Evolutionary conservation across 1,140 invertebrate species (phyloP).

Genomic region (Musca domestica): DNA sequence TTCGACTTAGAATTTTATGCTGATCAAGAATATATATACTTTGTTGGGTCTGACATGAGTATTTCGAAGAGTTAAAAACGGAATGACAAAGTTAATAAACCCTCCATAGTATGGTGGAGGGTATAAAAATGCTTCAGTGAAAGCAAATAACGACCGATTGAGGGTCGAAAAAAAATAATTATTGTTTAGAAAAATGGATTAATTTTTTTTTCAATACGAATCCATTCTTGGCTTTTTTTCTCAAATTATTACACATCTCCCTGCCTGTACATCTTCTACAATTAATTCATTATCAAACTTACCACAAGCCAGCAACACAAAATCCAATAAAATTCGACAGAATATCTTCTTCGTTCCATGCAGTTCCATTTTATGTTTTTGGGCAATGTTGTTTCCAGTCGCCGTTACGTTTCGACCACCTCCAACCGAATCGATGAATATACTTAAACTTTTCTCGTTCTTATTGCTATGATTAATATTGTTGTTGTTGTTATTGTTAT

Average conservation of each 20-base stretch:
- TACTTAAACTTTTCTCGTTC: slow-evolving; percentile 34
- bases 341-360: slow-evolving; percentile 29
- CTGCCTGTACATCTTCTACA: not conserved
- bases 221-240: too few species aligned
- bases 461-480: slow-evolving; percentile 44
- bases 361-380: slow-evolving; percentile 14
- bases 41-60: too few species aligned
- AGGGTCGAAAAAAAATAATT: too few species aligned
- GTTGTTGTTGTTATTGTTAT: not conserved
- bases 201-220: too few species aligned
- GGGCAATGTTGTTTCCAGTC: not conserved
- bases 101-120: too few species aligned
- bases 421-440: slow-evolving; percentile 4
- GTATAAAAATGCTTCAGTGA: too few species aligned
- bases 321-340: slow-evolving; percentile 35
- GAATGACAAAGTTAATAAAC: too few species aligned
- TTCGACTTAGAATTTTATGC: too few species aligned
- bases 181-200: too few species aligned
- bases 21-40: too few species aligned
- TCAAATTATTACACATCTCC: not conserved
- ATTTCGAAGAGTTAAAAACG: too few species aligned
- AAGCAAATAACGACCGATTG: too few species aligned
- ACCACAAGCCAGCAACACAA: slow-evolving; percentile 42
- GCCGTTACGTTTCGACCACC: not conserved
- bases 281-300: slow-evolving; percentile 25